phyloP scores from a whole-genome alignment of 1,140 invertebrate species.

The Drosophila pectinifera region DNA sequence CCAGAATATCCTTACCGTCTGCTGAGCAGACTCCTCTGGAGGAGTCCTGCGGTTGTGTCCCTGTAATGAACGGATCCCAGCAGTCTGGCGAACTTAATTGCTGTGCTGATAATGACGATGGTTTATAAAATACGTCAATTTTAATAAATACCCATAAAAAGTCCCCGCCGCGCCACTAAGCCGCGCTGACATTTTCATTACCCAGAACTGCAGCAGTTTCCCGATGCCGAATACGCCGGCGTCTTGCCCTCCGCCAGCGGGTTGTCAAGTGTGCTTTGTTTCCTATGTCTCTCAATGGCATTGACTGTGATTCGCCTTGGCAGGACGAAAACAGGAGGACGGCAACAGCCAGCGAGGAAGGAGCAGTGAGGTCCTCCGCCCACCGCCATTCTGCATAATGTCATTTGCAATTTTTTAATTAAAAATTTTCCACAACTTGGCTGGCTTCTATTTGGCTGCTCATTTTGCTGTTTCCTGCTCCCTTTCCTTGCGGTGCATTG shows the following conservation, averaged over 20 bases:
- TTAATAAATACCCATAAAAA: conserved; percentile 70
- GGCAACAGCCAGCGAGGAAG: conserved; percentile 1
- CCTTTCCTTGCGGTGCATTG: conserved; percentile 40
- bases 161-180: conserved; percentile 40
- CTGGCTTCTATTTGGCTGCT: conserved; percentile 64
- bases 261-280: conserved; percentile 58
- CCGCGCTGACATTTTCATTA: conserved; percentile 76
- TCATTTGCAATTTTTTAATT: conserved; percentile 76
- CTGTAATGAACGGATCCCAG: conserved; percentile 35
- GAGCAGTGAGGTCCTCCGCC: conserved; percentile 6
- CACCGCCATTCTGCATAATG: conserved; percentile 59
- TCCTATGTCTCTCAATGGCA: conserved; percentile 42
- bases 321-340: conserved; percentile 22
- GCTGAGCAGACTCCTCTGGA: background rate
- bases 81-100: conserved; percentile 57
- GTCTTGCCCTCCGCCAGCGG: conserved; percentile 8
- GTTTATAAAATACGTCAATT: conserved; percentile 71
- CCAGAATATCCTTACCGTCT: background rate
- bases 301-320: conserved; percentile 55
- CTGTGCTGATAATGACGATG: conserved; percentile 59
- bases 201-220: conserved; percentile 35
- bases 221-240: conserved; percentile 5
- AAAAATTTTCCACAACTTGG: conserved; percentile 70
- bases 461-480: conserved; percentile 64
- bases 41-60: conserved; percentile 6